Evolutionary conservation across 2,888 invertebrate species (phyloP).

Genomic region (Microplitis deprimator): DNA sequence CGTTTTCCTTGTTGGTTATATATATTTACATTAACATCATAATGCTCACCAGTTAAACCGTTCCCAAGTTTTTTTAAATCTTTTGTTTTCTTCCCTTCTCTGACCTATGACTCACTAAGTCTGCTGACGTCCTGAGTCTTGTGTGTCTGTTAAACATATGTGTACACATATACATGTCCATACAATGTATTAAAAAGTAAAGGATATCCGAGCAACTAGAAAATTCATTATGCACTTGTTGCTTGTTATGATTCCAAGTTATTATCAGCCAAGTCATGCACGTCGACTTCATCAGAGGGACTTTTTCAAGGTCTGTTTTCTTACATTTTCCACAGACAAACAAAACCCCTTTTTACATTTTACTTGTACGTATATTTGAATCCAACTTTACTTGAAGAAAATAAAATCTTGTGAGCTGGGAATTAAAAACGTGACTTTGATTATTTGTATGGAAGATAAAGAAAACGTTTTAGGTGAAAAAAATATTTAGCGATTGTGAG

Average conservation of each 20-base stretch:
- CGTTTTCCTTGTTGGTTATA: background rate
- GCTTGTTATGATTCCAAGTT: conserved; percentile 15
- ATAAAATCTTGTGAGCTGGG: too few species aligned
- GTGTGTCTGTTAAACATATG: conserved; percentile 1
- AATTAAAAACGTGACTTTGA: too few species aligned
- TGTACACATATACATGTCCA: too few species aligned
- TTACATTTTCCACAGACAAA: background rate
- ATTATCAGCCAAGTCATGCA: conserved; percentile 35
- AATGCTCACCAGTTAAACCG: conserved; percentile 9
- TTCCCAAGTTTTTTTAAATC: conserved; percentile 35
- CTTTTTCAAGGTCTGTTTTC: background rate
- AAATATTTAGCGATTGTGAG: too few species aligned
- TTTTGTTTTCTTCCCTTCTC: conserved; percentile 10
- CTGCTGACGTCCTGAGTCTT: conserved; percentile 15
- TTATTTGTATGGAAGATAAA: too few species aligned
- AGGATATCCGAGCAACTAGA: conserved; percentile 29
- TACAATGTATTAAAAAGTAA: too few species aligned
- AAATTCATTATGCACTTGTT: conserved; percentile 7
- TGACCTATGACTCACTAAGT: conserved; percentile 43
- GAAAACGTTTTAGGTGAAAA: too few species aligned
- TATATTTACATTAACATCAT: background rate
- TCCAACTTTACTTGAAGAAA: too few species aligned
- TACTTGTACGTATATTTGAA: background rate
- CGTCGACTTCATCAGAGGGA: background rate
- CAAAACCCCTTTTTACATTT: background rate